Evolutionary conservation across 2,113 vertebrate species (phyloP), one percentile per base, ranked within the genome.

Genomic region (Eleginops maclovinus): DNA sequence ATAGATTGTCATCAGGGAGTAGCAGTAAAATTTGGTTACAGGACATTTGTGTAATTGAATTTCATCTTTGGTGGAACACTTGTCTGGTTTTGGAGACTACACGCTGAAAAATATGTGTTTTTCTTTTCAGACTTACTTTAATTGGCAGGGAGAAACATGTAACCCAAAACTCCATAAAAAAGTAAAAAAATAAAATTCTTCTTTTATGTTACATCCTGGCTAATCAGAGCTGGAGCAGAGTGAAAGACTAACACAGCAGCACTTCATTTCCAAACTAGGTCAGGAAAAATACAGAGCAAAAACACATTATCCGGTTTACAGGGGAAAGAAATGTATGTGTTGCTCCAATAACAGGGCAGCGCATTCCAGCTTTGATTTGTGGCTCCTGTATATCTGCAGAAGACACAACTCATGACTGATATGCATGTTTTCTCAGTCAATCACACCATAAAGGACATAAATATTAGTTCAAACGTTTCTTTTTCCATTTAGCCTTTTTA

Each of bases 291-390:
- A 82, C 54, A 26, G 65, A 68, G 69, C 41, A 80, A 87, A 82
- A 72, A 69, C 73, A 83, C 69, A 49, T 82, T 26, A 80, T 83
- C 64, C 56, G 10, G 67, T 85, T 89, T 83, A 82, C 46, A 22
- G 63, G 77, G 77, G 53, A 62, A 78, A 88, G n/a, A 72, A 51
- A 54, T 68, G 70, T 65, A 24, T 1, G 17, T 67, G 62, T 76
- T 73, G 56, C 68, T 79, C 71, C 76, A 84, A 88, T 79, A 81
- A 87, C 77, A 88, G 70, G 75, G 65, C 77, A 76, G 72, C 8
- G 47, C 88, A 86, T 91, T 90, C 90, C 86, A 67, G 68, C 61
- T 63, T 68, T 90, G 85, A 93, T 90, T 87, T 86, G 79, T 87
- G 74, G 75, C 73, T 70, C 51, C 59, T 59, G 26, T 22, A 41